Evolutionary conservation across 2,888 invertebrate species (phyloP).

Genomic region (Rhagonycha lutea): DNA sequence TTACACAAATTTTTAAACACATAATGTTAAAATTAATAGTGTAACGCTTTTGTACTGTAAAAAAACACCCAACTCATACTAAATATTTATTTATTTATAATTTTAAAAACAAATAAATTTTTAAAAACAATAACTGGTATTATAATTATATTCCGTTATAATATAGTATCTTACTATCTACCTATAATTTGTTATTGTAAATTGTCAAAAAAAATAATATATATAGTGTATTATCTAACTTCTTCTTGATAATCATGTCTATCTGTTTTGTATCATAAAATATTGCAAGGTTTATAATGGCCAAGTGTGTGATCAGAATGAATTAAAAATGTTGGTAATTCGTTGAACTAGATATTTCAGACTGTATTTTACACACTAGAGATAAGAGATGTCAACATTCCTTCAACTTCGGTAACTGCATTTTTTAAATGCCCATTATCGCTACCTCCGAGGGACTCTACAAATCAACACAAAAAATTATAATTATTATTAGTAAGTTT

Average conservation of each 20-base stretch:
- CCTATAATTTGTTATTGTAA: neutral
- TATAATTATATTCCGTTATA: neutral
- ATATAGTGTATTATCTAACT: neutral
- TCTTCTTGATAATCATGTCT: neutral
- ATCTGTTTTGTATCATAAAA: neutral
- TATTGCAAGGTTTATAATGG: neutral
- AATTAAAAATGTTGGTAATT: neutral
- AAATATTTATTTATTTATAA: neutral
- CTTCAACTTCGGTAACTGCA: constrained; percentile 73
- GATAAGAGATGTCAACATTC: constrained; percentile 67
- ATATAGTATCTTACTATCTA: neutral
- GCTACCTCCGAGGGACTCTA: constrained; percentile 58
- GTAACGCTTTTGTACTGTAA: neutral
- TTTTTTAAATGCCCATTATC: constrained; percentile 70
- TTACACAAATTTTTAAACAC: neutral
- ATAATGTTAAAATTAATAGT: neutral
- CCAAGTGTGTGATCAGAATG: neutral
- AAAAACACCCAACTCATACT: neutral
- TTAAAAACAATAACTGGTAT: neutral
- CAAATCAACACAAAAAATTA: constrained; percentile 9
- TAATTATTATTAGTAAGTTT: neutral
- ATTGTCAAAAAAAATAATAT: neutral
- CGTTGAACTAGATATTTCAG: neutral
- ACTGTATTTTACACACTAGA: constrained; percentile 68
- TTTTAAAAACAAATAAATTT: neutral